Base-by-base conservation (phyloP, 2,888 invertebrate genomes). In the Pyrocoelia pectoralis region DNA sequence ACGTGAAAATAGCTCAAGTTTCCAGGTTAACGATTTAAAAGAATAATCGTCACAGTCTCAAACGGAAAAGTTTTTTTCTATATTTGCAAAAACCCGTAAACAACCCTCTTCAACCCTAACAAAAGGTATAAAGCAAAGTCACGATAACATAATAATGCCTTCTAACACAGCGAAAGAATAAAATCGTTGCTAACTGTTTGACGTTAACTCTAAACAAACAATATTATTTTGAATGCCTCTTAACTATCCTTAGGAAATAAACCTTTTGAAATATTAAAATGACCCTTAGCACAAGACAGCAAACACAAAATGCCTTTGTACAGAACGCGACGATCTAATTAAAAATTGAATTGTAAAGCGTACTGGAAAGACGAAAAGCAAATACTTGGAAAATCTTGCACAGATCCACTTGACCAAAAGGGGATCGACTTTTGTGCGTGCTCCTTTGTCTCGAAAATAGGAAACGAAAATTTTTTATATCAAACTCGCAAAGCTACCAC, bases 401-500 rank as follows among this genome's bases (percentile, higher is more conserved):
- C 56, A 59, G 48, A n/a, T 53, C 53, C 53, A 61, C 61, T 55
- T 61, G 55, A 61, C 55, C 54, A 50, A 55, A 61, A 61, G 29
- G 49, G 60, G 55, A 46, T 51, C 51, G 49, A 55, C 49, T 13
- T 55, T 33, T 55, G 55, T 61, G 55, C 49, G 55, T 55, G 50
- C 29, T 55, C 41, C 18, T 46, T 55, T 55, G 55, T 61, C 33
- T 55, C 50, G 55, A 49, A 61, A 61, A 55, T 55, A 49, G 54
- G 50, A 54, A 55, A 49, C 24, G 40, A 50, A 48, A 55, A 55
- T 49, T 53, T 48, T 52, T 54, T 49, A 40, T 51, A 41, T 57
- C 50, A 51, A 50, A 50, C 24, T 24, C 6, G 3, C 6, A 24
- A 3, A 24, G 6, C 6, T 24, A 24, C 24, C 24, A n/a, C n/a